Base-by-base conservation (phyloP, 2,888 invertebrate genomes). In the Agriopis aurantiaria region DNA sequence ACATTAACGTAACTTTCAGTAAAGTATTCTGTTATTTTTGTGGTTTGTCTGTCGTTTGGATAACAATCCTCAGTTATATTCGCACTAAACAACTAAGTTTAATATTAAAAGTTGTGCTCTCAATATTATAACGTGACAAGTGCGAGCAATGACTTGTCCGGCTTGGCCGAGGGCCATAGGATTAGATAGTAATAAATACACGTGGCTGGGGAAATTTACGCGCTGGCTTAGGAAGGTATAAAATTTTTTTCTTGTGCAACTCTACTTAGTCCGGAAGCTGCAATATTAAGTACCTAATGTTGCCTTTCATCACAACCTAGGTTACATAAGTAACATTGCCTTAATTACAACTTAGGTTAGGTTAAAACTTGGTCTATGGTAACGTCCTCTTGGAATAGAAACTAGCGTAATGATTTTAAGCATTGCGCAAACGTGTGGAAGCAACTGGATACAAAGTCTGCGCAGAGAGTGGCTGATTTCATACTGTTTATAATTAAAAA, bases 121-220 rank as follows among this genome's bases (percentile, higher is more conserved):
- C 0, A 41, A 8, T 43, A 72, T 68, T 61, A 74, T 75, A 71
- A 65, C 60, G 69, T 59, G 74, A 75, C 75, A 76, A 80, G 80
- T 73, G 72, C 68, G 59, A 64, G 68, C 74, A 72, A 76, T 78
- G 75, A 75, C 62, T 72, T 51, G 53, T 77, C 68, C 48, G 64
- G 71, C 63, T 69, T 69, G 65, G 41, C 52, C 11, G 14, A 12
- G 46, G 74, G 79, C 78, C 52, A 14, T 70, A 61, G 40, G 70
- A 57, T 70, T n/a, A 71, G 76, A 74, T 65, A 48, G 56, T 57
- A 48, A 62, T 53, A 59, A 53, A 41, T 45, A 45, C 43, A n/a
- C 49, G 43, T 49, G 61, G 46, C 46, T 41, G 10, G 48, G 12
- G 1, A 52, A 45, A 63, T 45, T 52, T 56, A 61, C 23, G 17